A percentile compares a stretch with the other conserved stretches of the same genome.
phyloP scores from a whole-genome alignment of 2,113 vertebrate genomes.

The Falcunculus frontatus region DNA sequence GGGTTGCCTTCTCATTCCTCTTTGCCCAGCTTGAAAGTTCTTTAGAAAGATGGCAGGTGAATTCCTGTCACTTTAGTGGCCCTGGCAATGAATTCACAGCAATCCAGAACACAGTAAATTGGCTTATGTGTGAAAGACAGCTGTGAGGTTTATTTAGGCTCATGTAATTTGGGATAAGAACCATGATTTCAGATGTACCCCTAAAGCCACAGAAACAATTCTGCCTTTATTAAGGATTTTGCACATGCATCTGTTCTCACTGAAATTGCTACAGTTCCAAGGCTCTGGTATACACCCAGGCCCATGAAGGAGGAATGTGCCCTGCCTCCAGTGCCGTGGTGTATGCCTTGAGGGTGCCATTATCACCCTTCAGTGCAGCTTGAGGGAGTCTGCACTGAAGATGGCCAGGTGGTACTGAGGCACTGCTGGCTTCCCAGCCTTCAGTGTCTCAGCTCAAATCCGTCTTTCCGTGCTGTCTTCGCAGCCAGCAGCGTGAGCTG shows the following conservation, averaged over 20 bases:
- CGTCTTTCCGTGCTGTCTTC: rapidly evolving
- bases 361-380: not conserved
- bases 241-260: not conserved
- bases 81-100: not conserved
- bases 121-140: not conserved
- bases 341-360: not conserved
- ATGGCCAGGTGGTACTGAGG: not conserved
- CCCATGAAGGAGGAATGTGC: not conserved
- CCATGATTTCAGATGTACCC: not conserved
- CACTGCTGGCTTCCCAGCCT: not conserved
- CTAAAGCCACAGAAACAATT: not conserved
- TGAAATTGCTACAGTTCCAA: not conserved
- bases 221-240: not conserved
- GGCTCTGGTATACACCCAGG: not conserved
- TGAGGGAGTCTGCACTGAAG: rapidly evolving
- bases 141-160: not conserved
- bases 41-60: not conserved
- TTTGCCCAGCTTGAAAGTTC: not conserved
- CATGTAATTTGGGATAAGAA: not conserved
- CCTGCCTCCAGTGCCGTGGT: not conserved
- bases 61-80: not conserved
- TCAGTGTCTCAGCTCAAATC: rapidly evolving
- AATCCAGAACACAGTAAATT: not conserved
- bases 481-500: rapidly evolving
- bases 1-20: not conserved